Conservation (phyloP, 2,113 vertebrate species). For the Ciconia maguari region DNA sequence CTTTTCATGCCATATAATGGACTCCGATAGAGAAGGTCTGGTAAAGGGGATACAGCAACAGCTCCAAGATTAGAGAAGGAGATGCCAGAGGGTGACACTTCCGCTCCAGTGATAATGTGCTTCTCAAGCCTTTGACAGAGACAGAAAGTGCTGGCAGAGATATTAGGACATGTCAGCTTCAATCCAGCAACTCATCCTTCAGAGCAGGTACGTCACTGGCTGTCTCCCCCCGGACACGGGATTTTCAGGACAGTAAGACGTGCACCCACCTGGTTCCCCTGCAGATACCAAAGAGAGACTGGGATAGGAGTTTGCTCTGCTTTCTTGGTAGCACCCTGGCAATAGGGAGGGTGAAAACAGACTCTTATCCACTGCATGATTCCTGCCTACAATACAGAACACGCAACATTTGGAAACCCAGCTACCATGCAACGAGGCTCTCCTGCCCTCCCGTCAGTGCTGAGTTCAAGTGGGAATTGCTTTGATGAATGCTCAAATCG, state of each 20-base stretch:
- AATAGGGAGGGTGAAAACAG: neutral
- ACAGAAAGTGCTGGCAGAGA: conserved; percentile 48
- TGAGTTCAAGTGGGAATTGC: neutral
- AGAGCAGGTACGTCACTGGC: conserved; percentile 14
- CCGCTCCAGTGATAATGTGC: conserved; percentile 15
- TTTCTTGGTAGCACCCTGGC: neutral
- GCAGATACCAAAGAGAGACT: accelerated
- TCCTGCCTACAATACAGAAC: neutral
- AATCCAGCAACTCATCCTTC: conserved; percentile 56
- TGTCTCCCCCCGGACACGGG: neutral
- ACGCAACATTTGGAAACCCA: neutral
- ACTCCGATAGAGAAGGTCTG: conserved; percentile 25
- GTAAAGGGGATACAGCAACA: neutral
- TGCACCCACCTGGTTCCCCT: neutral
- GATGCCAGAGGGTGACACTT: conserved; percentile 69
- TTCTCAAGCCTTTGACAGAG: conserved; percentile 4
- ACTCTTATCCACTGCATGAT: accelerated
- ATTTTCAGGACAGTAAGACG: neutral
- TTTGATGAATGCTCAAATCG: neutral
- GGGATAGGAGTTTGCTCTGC: neutral
- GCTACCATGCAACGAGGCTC: neutral
- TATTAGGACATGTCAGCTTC: conserved; percentile 40
- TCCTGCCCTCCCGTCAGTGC: neutral
- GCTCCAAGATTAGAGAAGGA: conserved; percentile 36
- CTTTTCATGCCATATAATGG: neutral